phyloP scores from a whole-genome alignment of 1,140 invertebrate species.

The Brachystomella parvula region DNA sequence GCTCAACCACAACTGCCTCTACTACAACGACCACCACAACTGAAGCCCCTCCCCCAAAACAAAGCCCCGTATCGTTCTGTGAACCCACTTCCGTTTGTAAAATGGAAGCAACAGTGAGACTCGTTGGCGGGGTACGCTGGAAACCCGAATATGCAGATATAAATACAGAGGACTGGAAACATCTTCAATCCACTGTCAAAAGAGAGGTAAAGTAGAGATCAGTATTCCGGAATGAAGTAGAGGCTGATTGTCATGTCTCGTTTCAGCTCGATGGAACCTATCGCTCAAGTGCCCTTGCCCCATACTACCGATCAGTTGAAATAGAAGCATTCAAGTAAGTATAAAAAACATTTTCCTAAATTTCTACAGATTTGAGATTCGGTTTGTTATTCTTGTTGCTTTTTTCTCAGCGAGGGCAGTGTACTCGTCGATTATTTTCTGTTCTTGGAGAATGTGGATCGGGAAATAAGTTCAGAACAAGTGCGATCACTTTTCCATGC shows the following conservation, averaged over 20 bases:
- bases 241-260: no score
- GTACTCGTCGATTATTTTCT: conserved; percentile 83
- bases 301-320: conserved; percentile 74
- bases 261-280: conserved; percentile 73
- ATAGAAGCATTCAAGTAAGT: conserved; percentile 73
- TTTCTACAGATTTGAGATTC: background rate
- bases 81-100: conserved; percentile 67
- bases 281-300: conserved; percentile 58
- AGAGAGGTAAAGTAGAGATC: conserved; percentile 52
- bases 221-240: no score
- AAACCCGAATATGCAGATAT: conserved; percentile 73
- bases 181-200: conserved; percentile 51
- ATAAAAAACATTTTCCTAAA: conserved; percentile 10
- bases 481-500: conserved; percentile 74
- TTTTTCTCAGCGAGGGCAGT: conserved; percentile 57
- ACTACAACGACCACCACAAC: conserved; percentile 52
- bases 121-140: conserved; percentile 67
- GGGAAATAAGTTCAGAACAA: conserved; percentile 68
- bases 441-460: conserved; percentile 64
- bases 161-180: conserved; percentile 76
- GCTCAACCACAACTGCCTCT: conserved; percentile 39
- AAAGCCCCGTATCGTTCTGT: conserved; percentile 61
- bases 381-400: background rate
- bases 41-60: conserved; percentile 65
- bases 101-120: conserved; percentile 74